These are phyloP conservation scores for Lineus longissimus DNA, from an alignment of 1,140 invertebrate genomes.

Conservation along the genomic window DNA sequence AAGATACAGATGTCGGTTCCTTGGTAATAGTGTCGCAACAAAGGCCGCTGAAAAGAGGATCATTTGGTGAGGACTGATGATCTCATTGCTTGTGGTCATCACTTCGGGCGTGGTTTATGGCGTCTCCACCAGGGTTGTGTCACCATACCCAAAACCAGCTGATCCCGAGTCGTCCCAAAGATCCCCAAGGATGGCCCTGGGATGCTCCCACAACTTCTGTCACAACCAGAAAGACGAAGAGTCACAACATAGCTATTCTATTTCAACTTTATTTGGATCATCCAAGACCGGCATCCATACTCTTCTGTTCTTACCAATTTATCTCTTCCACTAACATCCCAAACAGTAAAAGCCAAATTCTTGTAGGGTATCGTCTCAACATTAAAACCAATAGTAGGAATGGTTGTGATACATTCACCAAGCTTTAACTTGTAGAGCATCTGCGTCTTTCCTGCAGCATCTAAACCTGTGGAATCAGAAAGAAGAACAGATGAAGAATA, in stretches of 20 bases:
- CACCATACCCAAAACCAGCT: no score
- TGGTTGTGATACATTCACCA: slow-evolving; percentile 92
- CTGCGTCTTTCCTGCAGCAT: slow-evolving; percentile 94
- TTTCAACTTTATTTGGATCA: no score
- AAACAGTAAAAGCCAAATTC: slow-evolving; percentile 48
- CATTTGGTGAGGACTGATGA: background rate
- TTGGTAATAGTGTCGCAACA: slow-evolving; percentile 49
- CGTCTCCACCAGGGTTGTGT: no score
- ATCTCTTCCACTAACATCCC: slow-evolving; percentile 48
- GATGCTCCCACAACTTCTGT: no score
- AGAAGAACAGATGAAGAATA: no score
- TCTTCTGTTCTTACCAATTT: slow-evolving; percentile 34
- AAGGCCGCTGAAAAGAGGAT: slow-evolving; percentile 33
- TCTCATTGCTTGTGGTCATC: background rate
- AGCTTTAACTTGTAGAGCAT: slow-evolving; percentile 93
- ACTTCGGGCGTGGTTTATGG: no score
- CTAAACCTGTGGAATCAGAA: slow-evolving; percentile 64
- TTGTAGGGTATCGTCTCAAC: slow-evolving; percentile 50
- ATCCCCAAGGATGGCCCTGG: no score
- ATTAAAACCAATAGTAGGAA: slow-evolving; percentile 67
- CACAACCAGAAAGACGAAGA: no score
- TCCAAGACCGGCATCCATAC: no score
- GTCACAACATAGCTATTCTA: no score
- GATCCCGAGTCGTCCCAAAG: no score
- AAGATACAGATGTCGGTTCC: slow-evolving; percentile 44